These are phyloP conservation scores for Grammomys dolichurus DNA, from an alignment of 2,113 vertebrate species.

Conservation along the genomic window DNA sequence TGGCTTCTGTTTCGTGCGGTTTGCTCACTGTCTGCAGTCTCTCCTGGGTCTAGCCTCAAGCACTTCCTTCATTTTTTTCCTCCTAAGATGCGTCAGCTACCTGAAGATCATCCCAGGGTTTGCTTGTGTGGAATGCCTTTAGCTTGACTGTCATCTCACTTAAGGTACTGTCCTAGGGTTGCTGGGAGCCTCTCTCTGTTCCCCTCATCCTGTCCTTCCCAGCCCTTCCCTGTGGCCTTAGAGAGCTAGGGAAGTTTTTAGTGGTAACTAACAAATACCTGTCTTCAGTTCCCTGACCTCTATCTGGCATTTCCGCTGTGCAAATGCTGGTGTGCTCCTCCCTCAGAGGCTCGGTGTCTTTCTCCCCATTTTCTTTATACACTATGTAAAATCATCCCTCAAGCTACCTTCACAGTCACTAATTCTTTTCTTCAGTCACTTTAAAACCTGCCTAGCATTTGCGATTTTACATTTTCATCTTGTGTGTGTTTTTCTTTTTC, in stretches of 20 bases:
- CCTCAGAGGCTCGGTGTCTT: background rate
- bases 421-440: background rate
- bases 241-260: too few species aligned
- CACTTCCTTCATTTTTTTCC: background rate
- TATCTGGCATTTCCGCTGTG: background rate
- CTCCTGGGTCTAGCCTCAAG: background rate
- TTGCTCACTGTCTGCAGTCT: background rate
- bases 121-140: background rate
- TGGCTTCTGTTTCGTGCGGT: background rate
- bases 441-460: background rate
- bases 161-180: background rate
- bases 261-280: background rate
- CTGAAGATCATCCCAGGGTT: background rate
- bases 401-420: background rate
- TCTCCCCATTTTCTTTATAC: background rate
- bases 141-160: background rate
- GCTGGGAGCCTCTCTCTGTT: too few species aligned
- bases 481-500: background rate
- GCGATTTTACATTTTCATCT: background rate
- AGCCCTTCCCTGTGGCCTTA: too few species aligned
- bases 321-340: too few species aligned
- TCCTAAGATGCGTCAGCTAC: background rate
- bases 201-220: background rate
- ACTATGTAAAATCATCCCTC: background rate
- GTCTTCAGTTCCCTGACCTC: background rate